A percentile compares a stretch with the other conserved stretches of the same genome.
Conservation (phyloP, 37 sponge, comb jelly and placozoan species). For the Bolinopsis microptera region DNA sequence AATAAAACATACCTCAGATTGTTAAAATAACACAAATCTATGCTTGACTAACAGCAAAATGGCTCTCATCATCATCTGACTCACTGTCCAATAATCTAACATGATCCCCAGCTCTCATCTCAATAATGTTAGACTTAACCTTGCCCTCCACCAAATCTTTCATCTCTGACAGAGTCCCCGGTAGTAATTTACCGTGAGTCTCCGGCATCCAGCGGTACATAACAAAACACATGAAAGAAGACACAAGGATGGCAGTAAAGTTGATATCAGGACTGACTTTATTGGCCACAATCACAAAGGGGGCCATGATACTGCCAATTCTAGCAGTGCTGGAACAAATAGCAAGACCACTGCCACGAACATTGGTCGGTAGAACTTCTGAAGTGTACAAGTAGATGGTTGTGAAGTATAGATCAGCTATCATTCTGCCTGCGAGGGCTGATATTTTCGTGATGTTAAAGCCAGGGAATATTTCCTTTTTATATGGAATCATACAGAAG, state of each 20-base stretch:
- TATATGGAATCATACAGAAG: constrained; percentile 51
- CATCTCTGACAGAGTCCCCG: constrained; percentile 15
- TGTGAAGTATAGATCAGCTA: constrained; percentile 57
- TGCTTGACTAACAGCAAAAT: no score
- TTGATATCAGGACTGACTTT: constrained; percentile 53
- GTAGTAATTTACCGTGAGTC: background rate
- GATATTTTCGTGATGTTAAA: constrained; percentile 44
- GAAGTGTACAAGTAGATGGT: constrained; percentile 31
- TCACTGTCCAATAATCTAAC: background rate
- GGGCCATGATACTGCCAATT: constrained; percentile 32
- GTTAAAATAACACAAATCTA: no score
- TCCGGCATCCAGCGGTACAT: constrained; percentile 2
- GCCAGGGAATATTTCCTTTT: constrained; percentile 56
- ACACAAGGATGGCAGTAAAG: constrained; percentile 38
- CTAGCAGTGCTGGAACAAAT: constrained; percentile 39
- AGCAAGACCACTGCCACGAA: constrained; percentile 19
- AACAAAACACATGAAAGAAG: background rate
- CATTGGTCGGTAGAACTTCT: constrained; percentile 32
- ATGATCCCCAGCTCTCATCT: background rate
- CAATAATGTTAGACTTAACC: background rate
- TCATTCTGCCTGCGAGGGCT: constrained; percentile 44
- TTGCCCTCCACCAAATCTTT: background rate
- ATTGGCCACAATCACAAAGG: constrained; percentile 34
- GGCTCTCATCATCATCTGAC: background rate
- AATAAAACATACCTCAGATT: no score